Base-by-base conservation (phyloP, 2,888 invertebrate species). In the Lapara coniferarum region DNA sequence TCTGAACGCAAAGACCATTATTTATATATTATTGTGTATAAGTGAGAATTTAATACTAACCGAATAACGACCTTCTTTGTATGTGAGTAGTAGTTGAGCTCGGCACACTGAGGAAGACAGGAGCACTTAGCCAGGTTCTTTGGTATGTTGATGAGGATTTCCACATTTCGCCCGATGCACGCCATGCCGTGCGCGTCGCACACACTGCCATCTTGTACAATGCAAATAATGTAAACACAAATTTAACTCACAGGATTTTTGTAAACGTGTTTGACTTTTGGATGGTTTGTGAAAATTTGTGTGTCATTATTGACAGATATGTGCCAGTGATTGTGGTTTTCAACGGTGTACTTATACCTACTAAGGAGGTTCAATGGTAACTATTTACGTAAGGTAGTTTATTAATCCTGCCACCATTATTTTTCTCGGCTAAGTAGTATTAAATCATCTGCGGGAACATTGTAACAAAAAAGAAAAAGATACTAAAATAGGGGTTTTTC, bases 151-250 rank as follows among this genome's bases (percentile, higher is more conserved):
- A 94, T 90, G 78, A 95, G 90, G 67, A 92, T 90, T 71, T 94
- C 93, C 66, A 92, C 92, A 78, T 94, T 91, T 46, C 92, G 77
- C 7, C 94, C 92, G 86, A 95, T 89, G 80, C 95, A 95, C 72
- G 92, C 92, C 90, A 95, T 92, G 59, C 94, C 95, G 77, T 88
- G 88, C 75, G 94, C 89, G 81, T 94, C 93, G 74, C 94, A 95
- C 69, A 90, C 81, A 71, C 84, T 88, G 85, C 94, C 94, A 91
- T 93, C 94, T 94, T 88, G 73, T 52, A 10, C 16, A 49, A 68
- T 37, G 56, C 25, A 49, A 44, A 63, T 13, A 25, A 37, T 56
- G 49, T 49, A 37, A 70, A 66, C 55, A 46, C n/a, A 69, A 66
- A 56, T 46, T 16, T 14, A 44, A 16, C 19, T 59, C 44, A 59